A percentile compares a stretch with the other conserved stretches of the same genome.
phyloP scores from a whole-genome alignment of 2,113 vertebrate species.

The Trematocara macrostoma region DNA sequence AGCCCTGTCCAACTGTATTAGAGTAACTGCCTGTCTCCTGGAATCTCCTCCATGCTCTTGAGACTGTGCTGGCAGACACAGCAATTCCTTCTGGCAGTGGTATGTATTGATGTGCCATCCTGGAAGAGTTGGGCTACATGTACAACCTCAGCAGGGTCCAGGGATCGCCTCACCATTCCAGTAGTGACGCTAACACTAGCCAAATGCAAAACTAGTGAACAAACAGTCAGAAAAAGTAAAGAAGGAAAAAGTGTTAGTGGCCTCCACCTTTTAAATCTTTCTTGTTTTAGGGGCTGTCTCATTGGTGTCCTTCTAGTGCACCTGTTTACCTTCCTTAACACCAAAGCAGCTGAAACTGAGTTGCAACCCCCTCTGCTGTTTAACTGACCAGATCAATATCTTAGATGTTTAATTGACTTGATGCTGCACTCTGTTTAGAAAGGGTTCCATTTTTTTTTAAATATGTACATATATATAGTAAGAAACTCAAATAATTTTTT shows the following conservation, averaged over 20 bases:
- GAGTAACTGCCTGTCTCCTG: neutral
- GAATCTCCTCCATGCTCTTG: neutral
- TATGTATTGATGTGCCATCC: neutral
- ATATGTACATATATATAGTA: neutral
- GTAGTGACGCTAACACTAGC: rapidly evolving
- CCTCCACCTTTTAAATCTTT: neutral
- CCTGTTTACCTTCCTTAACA: neutral
- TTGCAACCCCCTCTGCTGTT: neutral
- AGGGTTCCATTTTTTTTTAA: rapidly evolving
- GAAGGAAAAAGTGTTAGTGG: neutral
- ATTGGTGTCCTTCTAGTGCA: neutral
- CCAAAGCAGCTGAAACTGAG: neutral
- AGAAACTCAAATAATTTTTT: neutral
- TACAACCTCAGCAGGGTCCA: neutral
- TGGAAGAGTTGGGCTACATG: neutral
- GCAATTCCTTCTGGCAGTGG: neutral
- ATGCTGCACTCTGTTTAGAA: neutral
- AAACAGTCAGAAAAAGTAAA: neutral
- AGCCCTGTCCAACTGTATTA: neutral
- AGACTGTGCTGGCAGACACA: neutral
- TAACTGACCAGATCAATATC: neutral
- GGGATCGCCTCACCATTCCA: neutral
- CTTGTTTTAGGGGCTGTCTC: neutral
- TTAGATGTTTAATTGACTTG: neutral
- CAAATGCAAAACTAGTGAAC: rapidly evolving